Evolutionary conservation across 2,113 vertebrate species (phyloP).

Genomic region (Anoplopoma fimbria): DNA sequence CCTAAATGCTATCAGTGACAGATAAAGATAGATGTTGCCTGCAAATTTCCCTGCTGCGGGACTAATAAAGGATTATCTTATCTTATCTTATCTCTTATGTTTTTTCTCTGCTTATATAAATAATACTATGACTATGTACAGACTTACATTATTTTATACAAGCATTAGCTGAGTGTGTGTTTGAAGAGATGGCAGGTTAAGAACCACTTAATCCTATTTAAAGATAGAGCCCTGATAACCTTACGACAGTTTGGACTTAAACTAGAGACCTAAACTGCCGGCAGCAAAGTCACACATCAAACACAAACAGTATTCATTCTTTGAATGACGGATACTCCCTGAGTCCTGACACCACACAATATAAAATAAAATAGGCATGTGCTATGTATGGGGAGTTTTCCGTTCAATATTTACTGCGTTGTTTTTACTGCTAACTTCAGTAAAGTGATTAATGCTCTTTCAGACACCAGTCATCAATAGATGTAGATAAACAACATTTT

Average conservation of each 20-base stretch:
- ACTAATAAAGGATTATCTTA: too few relatives aligned
- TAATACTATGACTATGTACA: neutral
- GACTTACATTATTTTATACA: neutral
- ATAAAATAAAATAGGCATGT: neutral
- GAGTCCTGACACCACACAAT: neutral
- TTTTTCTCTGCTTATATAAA: too few relatives aligned
- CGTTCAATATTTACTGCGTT: neutral
- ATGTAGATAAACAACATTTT: neutral
- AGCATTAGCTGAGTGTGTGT: neutral
- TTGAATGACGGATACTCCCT: neutral
- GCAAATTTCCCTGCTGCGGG: too few relatives aligned
- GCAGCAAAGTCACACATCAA: neutral
- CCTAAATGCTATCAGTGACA: neutral
- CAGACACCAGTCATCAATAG: neutral
- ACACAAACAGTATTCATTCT: neutral
- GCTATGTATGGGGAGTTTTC: neutral
- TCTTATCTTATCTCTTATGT: too few relatives aligned
- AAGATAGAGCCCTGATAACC: neutral
- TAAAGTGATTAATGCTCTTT: neutral
- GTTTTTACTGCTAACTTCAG: neutral
- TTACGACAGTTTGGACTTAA: neutral
- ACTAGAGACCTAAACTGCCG: neutral
- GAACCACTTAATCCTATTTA: neutral
- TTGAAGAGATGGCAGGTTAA: neutral
- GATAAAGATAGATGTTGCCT: too few relatives aligned